phyloP scores from a whole-genome alignment of 2,888 invertebrate genomes.

The Eupelmus urozonus region DNA sequence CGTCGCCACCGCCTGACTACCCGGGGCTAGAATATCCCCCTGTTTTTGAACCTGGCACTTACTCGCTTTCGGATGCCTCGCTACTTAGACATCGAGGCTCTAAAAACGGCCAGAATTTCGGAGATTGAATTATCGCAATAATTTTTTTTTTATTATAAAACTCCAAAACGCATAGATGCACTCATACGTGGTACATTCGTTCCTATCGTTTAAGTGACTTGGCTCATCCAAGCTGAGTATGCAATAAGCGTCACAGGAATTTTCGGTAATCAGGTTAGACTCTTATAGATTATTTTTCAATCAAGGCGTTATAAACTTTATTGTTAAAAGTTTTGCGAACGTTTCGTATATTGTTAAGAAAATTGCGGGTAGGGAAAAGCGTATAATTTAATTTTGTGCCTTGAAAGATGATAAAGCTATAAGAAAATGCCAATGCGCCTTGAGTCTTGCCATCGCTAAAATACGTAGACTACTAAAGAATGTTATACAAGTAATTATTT shows the following conservation, averaged over 20 bases:
- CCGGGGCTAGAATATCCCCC: conserved; percentile 92
- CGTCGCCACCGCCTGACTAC: conserved; percentile 82
- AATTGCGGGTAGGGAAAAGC: neutral
- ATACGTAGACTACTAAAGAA: conserved; percentile 44
- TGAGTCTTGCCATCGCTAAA: conserved; percentile 55
- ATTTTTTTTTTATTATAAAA: conserved; percentile 9
- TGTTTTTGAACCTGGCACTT: conserved; percentile 90
- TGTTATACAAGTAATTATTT: conserved; percentile 42
- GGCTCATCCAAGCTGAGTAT: neutral
- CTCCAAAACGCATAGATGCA: conserved; percentile 2
- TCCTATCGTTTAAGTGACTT: conserved; percentile 47
- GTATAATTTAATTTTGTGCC: conserved; percentile 48
- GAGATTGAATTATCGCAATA: conserved; percentile 38
- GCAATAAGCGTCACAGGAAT: conserved; percentile 16
- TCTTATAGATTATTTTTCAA: conserved; percentile 20
- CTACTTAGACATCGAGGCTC: conserved; percentile 67
- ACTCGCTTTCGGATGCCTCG: conserved; percentile 83
- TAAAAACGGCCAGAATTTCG: conserved; percentile 46
- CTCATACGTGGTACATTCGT: conserved; percentile 41
- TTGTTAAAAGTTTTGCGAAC: conserved; percentile 22
- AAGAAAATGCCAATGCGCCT: conserved; percentile 36
- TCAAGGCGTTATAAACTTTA: conserved; percentile 15
- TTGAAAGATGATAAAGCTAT: conserved; percentile 31
- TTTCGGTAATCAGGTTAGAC: conserved; percentile 36
- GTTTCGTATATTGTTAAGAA: conserved; percentile 10